Base-by-base conservation (phyloP, 2,113 vertebrate species). In the Illadopsis cleaveri region DNA sequence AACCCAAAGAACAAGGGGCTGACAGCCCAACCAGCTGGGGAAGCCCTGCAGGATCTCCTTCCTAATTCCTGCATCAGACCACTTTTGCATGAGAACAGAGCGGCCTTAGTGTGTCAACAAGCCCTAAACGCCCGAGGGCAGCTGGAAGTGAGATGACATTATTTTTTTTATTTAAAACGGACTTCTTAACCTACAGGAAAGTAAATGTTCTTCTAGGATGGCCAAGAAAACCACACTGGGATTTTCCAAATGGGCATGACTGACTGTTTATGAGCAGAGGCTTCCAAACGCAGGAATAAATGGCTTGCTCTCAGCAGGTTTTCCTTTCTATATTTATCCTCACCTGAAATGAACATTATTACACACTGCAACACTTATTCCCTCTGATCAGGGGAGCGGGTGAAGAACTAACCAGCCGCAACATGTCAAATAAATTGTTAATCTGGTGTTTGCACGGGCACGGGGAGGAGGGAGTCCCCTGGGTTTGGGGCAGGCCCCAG, bases 301-400 rank as follows among this genome's bases (percentile, higher is more conserved):
- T 95, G 97, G 84, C 92, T 94, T 13, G 72, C 84, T 95, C 94
- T 96, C 93, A 96, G 95, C 95, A 95, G 94, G 95, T 95, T 97
- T 97, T 97, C 96, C 96, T 94, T 97, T 95, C 94, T 97, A 96
- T 97, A 96, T 97, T 96, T 97, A 97, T 95, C 82, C 93, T 96
- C 96, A 93, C 91, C 95, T 97, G 95, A 97, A 97, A 96, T 94
- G 96, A 96, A 88, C 94, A 88, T 94, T 95, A 93, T 95, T 76
- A 66, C 86, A 96, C 76, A 86, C 25, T 82, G 95, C 90, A 69
- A 77, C 85, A 33, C 76, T 76, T 90, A 96, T 97, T 97, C 92
- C 92, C 88, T 96, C 72, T 94, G 94, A 96, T 96, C 83, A 82
- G 95, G 81, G 70, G 93, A 94, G 85, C 45, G 19, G 91, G 96